Evolutionary conservation across 2,888 invertebrate genomes (phyloP).

Genomic region (Stenurella melanura): DNA sequence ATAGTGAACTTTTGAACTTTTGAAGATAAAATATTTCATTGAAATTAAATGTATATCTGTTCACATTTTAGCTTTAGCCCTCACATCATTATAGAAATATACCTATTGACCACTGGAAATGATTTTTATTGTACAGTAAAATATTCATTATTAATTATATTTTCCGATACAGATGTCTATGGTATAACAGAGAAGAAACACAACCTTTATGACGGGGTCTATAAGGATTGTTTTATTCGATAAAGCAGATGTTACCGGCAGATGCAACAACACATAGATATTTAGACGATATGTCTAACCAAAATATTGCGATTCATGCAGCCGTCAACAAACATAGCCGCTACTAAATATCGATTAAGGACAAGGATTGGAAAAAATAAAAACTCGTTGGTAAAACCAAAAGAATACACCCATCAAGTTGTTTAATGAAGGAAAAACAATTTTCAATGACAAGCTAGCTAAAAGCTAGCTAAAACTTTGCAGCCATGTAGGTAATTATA

Average conservation of each 20-base stretch:
- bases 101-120: constrained; percentile 45
- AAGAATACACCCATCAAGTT: too few species aligned
- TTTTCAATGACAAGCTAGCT: too few species aligned
- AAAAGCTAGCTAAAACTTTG: too few species aligned
- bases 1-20: too few species aligned
- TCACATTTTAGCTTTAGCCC: constrained; percentile 7
- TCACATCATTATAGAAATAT: constrained; percentile 2
- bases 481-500: too few species aligned
- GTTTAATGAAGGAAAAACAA: too few species aligned
- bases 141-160: constrained; percentile 58
- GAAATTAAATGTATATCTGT: background rate
- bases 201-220: constrained; percentile 17
- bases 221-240: constrained; percentile 44
- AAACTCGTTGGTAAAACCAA: too few species aligned
- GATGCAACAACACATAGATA: constrained; percentile 61
- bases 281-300: constrained; percentile 62
- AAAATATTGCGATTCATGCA: constrained; percentile 65
- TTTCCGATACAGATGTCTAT: constrained; percentile 57
- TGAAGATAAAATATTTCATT: background rate
- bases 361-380: constrained; percentile 9
- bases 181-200: constrained; percentile 28
- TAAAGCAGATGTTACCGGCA: constrained; percentile 63
- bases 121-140: constrained; percentile 47
- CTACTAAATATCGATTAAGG: constrained; percentile 17
- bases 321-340: constrained; percentile 55